A percentile compares a stretch with the other conserved stretches of the same genome.
These are phyloP conservation scores for Sceliomorpha sp. DNA, from an alignment of 2,888 invertebrate genomes.

Conservation along the genomic window DNA sequence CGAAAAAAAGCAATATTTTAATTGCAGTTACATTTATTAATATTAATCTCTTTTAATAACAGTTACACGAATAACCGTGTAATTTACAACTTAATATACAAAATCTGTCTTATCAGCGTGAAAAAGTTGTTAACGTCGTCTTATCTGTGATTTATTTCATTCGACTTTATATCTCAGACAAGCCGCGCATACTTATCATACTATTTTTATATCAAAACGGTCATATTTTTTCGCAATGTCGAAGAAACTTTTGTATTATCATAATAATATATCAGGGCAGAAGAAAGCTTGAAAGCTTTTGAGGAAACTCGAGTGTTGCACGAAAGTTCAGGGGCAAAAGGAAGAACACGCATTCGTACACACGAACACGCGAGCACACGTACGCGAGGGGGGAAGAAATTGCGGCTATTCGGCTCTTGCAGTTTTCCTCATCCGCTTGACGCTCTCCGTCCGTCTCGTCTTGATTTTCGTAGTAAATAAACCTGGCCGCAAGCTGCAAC, in stretches of 20 bases:
- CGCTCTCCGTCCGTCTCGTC: slow-evolving; percentile 21
- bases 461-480: slow-evolving; percentile 36
- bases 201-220: too few relatives aligned
- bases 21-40: too few relatives aligned
- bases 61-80: too few relatives aligned
- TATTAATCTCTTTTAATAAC: too few relatives aligned
- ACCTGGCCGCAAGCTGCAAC: slow-evolving; percentile 19
- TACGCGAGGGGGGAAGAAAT: background rate
- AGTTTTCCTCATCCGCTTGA: slow-evolving; percentile 26
- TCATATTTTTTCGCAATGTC: slow-evolving; percentile 7
- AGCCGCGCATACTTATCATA: slow-evolving; percentile 1
- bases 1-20: too few relatives aligned
- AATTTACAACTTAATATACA: too few relatives aligned
- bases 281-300: slow-evolving; percentile 25
- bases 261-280: slow-evolving; percentile 17
- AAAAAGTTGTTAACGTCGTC: too few relatives aligned
- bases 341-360: too few relatives aligned
- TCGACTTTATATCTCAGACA: too few relatives aligned
- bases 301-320: slow-evolving; percentile 13
- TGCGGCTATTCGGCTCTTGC: slow-evolving; percentile 22
- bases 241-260: slow-evolving; percentile 22
- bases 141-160: too few relatives aligned
- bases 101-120: too few relatives aligned
- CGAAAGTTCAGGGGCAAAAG: slow-evolving; percentile 14
- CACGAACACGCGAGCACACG: too few relatives aligned